Conservation (phyloP, 2,888 invertebrate species). For the Gonocerus acuteangulatus region DNA sequence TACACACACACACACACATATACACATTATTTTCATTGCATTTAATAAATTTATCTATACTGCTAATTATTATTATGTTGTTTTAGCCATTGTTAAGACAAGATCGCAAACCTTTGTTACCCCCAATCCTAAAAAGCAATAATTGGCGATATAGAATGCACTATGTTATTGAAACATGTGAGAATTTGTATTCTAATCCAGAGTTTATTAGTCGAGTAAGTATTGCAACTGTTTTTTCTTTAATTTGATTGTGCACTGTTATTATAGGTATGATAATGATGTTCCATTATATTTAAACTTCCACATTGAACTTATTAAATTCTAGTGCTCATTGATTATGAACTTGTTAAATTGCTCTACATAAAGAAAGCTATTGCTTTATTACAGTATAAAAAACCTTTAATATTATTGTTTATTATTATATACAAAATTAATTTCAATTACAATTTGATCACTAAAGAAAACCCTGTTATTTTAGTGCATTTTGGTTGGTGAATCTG, state of each 20-base stretch:
- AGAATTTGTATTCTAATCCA: constrained; percentile 43
- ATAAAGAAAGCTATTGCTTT: neutral
- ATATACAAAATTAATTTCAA: neutral
- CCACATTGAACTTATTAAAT: too few species aligned
- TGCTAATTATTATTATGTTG: too few species aligned
- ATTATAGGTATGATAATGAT: neutral
- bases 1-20: too few species aligned
- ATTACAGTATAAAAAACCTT: neutral
- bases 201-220: constrained; percentile 44
- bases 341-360: neutral
- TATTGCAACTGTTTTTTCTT: constrained; percentile 7
- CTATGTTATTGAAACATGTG: constrained; percentile 45
- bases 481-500: constrained; percentile 43
- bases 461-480: neutral
- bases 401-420: neutral
- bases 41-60: too few species aligned
- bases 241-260: neutral
- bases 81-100: constrained; percentile 28
- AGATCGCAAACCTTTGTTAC: constrained; percentile 15
- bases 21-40: too few species aligned
- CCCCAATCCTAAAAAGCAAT: constrained; percentile 27
- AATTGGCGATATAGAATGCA: constrained; percentile 44
- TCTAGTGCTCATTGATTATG: neutral
- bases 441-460: neutral
- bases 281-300: too few species aligned